Percentiles rank a stretch among this genome's conserved stretches.
Conservation (phyloP, 2,113 vertebrate species). For the Epinephelus cyanopodus region DNA sequence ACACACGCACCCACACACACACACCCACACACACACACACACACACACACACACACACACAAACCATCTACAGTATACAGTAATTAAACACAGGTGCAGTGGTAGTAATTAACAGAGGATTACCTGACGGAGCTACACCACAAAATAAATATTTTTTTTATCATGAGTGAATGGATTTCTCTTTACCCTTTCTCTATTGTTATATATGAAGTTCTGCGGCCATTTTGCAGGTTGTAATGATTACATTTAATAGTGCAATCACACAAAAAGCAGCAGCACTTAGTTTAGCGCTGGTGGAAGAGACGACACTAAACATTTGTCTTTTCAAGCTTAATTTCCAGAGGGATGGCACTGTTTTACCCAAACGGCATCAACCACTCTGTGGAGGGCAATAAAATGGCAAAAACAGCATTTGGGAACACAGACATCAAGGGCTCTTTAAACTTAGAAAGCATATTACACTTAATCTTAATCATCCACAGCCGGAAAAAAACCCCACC, state of each 20-base stretch:
- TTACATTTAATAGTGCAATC: conserved; percentile 31
- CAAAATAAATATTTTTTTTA: not conserved
- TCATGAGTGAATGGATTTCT: conserved; percentile 37
- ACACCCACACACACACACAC: not conserved
- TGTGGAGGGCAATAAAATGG: conserved; percentile 35
- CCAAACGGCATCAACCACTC: conserved; percentile 11
- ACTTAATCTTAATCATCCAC: conserved; percentile 39
- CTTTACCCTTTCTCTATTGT: not conserved
- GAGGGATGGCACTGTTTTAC: conserved; percentile 19
- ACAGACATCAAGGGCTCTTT: conserved; percentile 20
- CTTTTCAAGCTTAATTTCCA: conserved; percentile 47
- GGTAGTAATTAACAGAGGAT: conserved; percentile 37
- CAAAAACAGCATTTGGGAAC: conserved; percentile 27
- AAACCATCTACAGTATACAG: conserved; percentile 27
- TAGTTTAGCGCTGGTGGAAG: conserved; percentile 12
- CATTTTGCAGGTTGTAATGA: conserved; percentile 16
- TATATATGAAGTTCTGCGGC: not conserved
- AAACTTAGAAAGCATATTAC: conserved; percentile 31
- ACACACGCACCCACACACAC: not conserved
- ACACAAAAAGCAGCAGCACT: conserved; percentile 25
- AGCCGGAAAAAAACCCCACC: not conserved
- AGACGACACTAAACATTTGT: conserved; percentile 27
- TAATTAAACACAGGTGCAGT: conserved; percentile 50
- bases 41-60: not conserved
- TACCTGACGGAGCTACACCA: conserved; percentile 2